Conservation (phyloP, 92 coral and sea anemone species). For the Siderastrea radians region DNA sequence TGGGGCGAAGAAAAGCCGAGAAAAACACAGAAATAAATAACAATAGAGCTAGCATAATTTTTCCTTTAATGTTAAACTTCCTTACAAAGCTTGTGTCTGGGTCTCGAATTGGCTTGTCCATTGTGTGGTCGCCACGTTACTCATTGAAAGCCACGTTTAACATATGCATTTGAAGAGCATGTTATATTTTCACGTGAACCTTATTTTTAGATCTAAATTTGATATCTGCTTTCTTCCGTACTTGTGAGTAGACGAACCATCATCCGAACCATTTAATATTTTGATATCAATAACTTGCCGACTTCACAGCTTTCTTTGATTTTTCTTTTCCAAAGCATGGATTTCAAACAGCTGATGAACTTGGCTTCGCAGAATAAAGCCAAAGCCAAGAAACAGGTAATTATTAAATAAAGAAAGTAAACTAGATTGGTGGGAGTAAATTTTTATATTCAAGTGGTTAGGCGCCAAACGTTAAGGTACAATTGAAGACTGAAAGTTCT, state of each 20-base stretch:
- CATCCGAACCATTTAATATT: neutral
- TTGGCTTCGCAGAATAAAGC: slow-evolving; percentile 74
- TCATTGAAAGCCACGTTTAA: neutral
- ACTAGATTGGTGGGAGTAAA: neutral
- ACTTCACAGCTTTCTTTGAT: neutral
- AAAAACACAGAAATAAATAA: neutral
- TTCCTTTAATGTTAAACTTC: too few species aligned
- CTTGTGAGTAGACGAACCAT: neutral
- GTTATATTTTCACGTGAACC: neutral
- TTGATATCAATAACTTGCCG: neutral
- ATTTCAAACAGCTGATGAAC: slow-evolving; percentile 80
- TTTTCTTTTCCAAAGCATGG: slow-evolving; percentile 45
- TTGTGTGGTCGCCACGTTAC: neutral
- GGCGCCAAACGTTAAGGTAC: too few species aligned
- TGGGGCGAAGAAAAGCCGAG: neutral
- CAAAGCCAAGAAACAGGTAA: slow-evolving; percentile 75
- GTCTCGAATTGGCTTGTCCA: neutral
- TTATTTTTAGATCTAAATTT: neutral
- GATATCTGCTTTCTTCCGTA: neutral
- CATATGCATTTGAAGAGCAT: neutral
- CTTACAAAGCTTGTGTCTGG: too few species aligned
- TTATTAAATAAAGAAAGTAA: neutral
- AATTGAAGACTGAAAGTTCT: too few species aligned
- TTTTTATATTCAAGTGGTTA: too few species aligned
- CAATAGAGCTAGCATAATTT: too few species aligned